A percentile compares a stretch with the other conserved stretches of the same genome.
These are phyloP conservation scores for Leptarthrus brevirostris DNA, from an alignment of 2,888 invertebrate species.

Conservation along the genomic window DNA sequence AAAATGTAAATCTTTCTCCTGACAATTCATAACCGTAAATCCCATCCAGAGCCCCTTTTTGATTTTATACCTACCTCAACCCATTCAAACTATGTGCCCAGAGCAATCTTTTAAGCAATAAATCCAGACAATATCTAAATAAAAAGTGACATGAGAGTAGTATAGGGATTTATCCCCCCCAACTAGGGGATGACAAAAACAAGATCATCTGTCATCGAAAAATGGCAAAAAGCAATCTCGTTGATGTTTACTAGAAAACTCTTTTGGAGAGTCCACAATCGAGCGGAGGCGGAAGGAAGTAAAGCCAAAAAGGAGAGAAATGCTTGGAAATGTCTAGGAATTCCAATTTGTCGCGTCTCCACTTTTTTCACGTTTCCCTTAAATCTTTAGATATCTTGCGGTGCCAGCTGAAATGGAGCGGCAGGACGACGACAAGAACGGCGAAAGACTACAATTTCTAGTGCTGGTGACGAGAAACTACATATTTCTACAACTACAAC, in stretches of 20 bases:
- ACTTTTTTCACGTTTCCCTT: constrained; percentile 18
- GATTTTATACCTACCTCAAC: no score
- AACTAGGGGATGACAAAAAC: neutral
- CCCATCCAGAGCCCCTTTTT: no score
- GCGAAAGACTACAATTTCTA: neutral
- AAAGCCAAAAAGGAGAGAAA: neutral
- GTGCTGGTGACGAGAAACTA: constrained; percentile 16
- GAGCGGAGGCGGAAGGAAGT: no score
- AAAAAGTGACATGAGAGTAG: constrained; percentile 39
- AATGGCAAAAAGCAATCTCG: constrained; percentile 41
- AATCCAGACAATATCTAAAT: constrained; percentile 39
- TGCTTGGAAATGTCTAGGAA: constrained; percentile 38
- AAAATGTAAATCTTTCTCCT: no score
- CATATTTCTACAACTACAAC: constrained; percentile 14
- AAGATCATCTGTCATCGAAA: constrained; percentile 35
- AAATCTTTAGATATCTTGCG: constrained; percentile 18
- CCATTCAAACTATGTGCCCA: no score
- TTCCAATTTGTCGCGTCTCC: constrained; percentile 44
- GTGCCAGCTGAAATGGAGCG: constrained; percentile 29
- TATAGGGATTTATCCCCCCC: constrained; percentile 1
- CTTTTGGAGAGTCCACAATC: neutral
- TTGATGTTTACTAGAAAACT: constrained; percentile 45
- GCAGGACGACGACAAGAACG: neutral
- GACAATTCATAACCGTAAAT: no score
- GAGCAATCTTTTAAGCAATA: constrained; percentile 9